Conservation (phyloP, 92 coral and sea anemone species). For the Siderastrea siderea region DNA sequence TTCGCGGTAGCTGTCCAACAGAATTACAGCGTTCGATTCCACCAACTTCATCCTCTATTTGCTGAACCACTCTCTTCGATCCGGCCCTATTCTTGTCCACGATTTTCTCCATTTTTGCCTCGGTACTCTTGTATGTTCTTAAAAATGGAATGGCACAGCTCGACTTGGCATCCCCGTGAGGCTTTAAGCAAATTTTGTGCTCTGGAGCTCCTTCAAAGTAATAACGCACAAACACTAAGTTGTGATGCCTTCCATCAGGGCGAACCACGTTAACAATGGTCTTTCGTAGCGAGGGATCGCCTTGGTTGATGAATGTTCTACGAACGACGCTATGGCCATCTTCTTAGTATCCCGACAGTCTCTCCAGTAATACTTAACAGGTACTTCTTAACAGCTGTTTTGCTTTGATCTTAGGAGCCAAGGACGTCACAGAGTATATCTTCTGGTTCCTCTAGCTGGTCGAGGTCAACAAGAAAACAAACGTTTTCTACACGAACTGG, state of each 20-base stretch:
- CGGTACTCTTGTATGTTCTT: slow-evolving; percentile 69
- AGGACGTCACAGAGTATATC: slow-evolving; percentile 68
- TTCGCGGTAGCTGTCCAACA: slow-evolving; percentile 60
- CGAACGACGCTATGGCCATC: slow-evolving; percentile 44
- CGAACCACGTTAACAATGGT: slow-evolving; percentile 56
- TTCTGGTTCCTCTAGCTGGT: slow-evolving; percentile 59
- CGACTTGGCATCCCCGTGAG: slow-evolving; percentile 56
- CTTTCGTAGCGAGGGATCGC: slow-evolving; percentile 53
- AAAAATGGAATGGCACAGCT: slow-evolving; percentile 52
- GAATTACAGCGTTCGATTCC: slow-evolving; percentile 60
- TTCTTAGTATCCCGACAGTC: not conserved
- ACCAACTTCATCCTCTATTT: slow-evolving; percentile 59
- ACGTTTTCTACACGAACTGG: slow-evolving; percentile 39
- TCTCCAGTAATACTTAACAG: not conserved
- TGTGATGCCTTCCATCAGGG: slow-evolving; percentile 48
- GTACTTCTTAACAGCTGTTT: slow-evolving; percentile 46
- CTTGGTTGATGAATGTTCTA: slow-evolving; percentile 47
- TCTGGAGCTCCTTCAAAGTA: slow-evolving; percentile 63
- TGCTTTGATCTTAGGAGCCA: slow-evolving; percentile 65
- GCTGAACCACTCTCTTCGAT: slow-evolving; percentile 51
- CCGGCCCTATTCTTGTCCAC: not conserved
- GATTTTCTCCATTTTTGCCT: slow-evolving; percentile 4
- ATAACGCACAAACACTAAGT: slow-evolving; percentile 60
- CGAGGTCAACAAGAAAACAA: slow-evolving; percentile 57
- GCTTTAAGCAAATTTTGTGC: slow-evolving; percentile 58